phyloP scores from a whole-genome alignment of 2,888 invertebrate species.

The Amphipyra berbera region DNA sequence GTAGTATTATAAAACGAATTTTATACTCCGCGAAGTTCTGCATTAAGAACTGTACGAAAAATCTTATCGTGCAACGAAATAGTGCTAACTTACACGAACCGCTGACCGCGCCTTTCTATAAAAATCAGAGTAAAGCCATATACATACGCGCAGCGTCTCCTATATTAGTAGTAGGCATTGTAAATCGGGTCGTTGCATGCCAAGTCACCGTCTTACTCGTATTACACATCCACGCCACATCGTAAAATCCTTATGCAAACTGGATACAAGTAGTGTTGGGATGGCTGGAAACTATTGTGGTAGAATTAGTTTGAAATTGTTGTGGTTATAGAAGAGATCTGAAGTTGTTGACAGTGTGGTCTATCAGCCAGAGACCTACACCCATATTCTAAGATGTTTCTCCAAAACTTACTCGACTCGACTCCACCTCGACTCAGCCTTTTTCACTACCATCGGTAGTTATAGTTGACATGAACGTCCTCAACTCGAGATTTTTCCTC shows the following conservation, averaged over 20 bases:
- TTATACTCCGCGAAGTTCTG: no score
- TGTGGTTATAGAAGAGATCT: neutral
- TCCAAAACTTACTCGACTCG: no score
- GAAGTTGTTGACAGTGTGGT: constrained; percentile 13
- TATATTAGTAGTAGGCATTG: constrained; percentile 26
- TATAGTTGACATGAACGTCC: no score
- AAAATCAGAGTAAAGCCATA: constrained; percentile 25
- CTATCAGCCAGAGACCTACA: no score
- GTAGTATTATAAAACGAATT: no score
- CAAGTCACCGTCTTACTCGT: constrained; percentile 47
- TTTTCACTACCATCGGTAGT: no score
- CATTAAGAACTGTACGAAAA: neutral
- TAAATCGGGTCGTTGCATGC: constrained; percentile 59
- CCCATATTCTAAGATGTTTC: no score
- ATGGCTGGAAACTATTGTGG: constrained; percentile 12
- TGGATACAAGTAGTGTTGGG: constrained; percentile 54
- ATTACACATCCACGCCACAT: constrained; percentile 49
- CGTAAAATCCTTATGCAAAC: constrained; percentile 67
- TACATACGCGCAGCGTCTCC: constrained; percentile 6
- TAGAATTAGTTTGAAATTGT: constrained; percentile 1
- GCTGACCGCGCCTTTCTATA: constrained; percentile 7
- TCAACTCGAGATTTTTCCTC: no score
- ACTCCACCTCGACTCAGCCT: no score
- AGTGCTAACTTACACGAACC: constrained; percentile 8
- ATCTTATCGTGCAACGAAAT: constrained; percentile 13